phyloP scores from a whole-genome alignment of 2,113 vertebrate genomes.

The Piaya cayana region DNA sequence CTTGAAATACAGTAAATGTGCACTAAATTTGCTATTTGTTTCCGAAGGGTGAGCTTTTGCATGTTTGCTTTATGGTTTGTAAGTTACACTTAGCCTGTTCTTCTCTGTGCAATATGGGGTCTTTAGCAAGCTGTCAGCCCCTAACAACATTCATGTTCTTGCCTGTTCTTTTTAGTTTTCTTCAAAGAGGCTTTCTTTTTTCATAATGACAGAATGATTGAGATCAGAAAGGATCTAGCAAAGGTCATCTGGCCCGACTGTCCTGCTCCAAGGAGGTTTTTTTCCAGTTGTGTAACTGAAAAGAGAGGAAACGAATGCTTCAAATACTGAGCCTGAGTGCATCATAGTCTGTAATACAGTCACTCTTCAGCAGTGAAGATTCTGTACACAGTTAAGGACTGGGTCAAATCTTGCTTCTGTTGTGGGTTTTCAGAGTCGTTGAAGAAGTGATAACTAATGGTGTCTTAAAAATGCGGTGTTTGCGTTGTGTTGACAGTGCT shows the following conservation, averaged over 20 bases:
- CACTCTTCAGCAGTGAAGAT: not conserved
- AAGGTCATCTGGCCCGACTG: not conserved
- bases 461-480: not conserved
- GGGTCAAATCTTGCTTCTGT: not conserved
- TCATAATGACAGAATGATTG: not conserved
- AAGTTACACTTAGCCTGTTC: not conserved
- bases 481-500: not conserved
- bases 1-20: not conserved
- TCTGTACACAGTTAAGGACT: not conserved
- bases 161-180: not conserved
- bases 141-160: not conserved
- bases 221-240: not conserved
- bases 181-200: not conserved
- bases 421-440: not conserved
- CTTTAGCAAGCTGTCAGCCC: not conserved
- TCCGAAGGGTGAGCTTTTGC: not conserved
- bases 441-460: not conserved
- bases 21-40: not conserved
- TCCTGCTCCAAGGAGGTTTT: not conserved
- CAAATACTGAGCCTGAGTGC: not conserved
- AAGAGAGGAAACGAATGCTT: not conserved
- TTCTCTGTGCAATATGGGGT: accelerated
- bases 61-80: not conserved
- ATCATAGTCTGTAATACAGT: not conserved
- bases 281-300: not conserved